Evolutionary conservation across 2,888 invertebrate genomes (phyloP).

Genomic region (Alentia gelatinosa): DNA sequence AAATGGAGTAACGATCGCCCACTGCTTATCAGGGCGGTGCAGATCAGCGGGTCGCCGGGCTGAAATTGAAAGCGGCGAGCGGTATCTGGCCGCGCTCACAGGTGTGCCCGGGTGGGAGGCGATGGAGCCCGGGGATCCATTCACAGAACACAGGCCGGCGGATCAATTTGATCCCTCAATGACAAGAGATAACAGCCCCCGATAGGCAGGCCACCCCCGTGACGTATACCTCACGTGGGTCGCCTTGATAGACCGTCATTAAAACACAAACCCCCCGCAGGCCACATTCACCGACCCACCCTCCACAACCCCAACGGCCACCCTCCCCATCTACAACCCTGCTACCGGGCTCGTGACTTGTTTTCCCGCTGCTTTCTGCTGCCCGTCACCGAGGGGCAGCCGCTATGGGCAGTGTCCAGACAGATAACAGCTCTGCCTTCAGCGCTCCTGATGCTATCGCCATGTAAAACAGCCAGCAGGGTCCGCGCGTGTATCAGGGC

Average conservation of each 20-base stretch:
- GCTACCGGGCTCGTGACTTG: not conserved
- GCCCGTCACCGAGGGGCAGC: not conserved
- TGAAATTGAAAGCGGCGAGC: constrained; percentile 25
- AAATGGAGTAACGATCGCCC: constrained; percentile 40
- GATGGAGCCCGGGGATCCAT: not conserved
- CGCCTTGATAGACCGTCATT: not conserved
- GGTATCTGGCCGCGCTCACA: not conserved
- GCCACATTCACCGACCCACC: not conserved
- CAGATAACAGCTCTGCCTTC: not conserved
- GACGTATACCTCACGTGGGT: not conserved
- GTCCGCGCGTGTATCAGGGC: not conserved
- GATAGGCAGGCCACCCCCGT: not conserved
- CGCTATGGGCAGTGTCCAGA: not conserved
- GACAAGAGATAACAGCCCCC: not conserved
- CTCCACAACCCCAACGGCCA: not conserved
- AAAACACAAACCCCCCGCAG: not conserved
- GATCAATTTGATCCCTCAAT: constrained; percentile 24
- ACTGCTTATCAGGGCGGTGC: not conserved
- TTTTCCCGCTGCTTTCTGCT: not conserved
- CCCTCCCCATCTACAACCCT: not conserved
- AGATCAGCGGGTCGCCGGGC: constrained; percentile 22
- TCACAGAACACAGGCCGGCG: not conserved
- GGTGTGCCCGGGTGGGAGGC: not conserved
- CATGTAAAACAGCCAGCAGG: not conserved
- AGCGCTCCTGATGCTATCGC: not conserved